Evolutionary conservation across 2,113 vertebrate genomes (phyloP).

Genomic region (Nothobranchius kuhntae): DNA sequence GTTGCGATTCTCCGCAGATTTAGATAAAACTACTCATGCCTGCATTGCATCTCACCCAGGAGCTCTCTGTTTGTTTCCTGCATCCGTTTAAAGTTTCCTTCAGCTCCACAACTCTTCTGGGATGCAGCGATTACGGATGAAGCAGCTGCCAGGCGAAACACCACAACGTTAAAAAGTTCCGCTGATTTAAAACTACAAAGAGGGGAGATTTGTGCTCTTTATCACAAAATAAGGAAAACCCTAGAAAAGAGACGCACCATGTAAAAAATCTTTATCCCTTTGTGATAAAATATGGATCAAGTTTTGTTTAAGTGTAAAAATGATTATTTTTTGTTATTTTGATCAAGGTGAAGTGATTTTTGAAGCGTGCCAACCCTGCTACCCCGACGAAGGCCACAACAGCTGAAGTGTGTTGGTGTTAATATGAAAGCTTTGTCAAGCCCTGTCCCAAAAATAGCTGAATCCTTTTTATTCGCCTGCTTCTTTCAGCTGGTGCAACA

Average conservation of each 20-base stretch:
- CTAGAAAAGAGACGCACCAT: neutral
- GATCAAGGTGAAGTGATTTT: constrained; percentile 18
- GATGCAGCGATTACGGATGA: constrained; percentile 27
- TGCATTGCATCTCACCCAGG: constrained; percentile 23
- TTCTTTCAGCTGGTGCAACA: constrained; percentile 13
- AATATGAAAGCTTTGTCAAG: constrained; percentile 45
- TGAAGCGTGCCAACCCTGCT: constrained; percentile 11
- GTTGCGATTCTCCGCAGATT: constrained; percentile 54
- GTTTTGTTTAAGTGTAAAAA: constrained; percentile 1
- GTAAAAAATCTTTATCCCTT: neutral
- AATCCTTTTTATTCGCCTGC: constrained; percentile 22
- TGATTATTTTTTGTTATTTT: neutral
- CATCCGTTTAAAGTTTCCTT: constrained; percentile 44
- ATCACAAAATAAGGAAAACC: neutral
- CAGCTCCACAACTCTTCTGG: constrained; percentile 29
- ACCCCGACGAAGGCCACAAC: constrained; percentile 35
- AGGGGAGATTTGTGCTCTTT: neutral
- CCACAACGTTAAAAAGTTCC: constrained; percentile 15
- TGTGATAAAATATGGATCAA: constrained; percentile 35
- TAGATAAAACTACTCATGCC: constrained; percentile 44
- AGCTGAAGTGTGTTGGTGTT: constrained; percentile 30
- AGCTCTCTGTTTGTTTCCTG: constrained; percentile 21
- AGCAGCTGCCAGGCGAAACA: constrained; percentile 28
- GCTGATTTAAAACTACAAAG: constrained; percentile 20
- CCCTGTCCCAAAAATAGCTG: constrained; percentile 18